phyloP scores from a whole-genome alignment of 2,797 vertebrate genomes.

The Gorsachius magnificus region DNA sequence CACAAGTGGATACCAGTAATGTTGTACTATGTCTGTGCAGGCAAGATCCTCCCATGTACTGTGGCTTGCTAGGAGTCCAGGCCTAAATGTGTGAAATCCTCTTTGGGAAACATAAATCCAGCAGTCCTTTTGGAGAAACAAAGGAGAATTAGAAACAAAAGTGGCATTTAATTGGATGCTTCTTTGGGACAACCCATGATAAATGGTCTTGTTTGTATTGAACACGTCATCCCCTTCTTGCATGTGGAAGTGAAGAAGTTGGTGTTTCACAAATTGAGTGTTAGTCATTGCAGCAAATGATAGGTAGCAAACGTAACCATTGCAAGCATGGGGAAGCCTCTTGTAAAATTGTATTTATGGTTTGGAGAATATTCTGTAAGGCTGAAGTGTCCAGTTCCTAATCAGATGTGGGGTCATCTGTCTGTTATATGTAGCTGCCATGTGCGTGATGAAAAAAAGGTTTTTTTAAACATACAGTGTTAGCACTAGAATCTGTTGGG shows the following conservation, averaged over 20 bases:
- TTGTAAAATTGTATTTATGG: background rate
- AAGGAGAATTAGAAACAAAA: background rate
- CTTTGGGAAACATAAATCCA: background rate
- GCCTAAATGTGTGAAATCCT: background rate
- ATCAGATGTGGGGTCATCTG: background rate
- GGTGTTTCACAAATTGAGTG: background rate
- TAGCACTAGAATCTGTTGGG: background rate
- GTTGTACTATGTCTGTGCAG: background rate
- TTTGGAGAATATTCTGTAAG: background rate
- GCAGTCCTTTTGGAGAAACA: background rate
- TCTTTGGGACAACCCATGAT: background rate
- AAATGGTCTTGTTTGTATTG: background rate
- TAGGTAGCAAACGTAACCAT: background rate
- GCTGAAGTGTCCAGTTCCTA: background rate
- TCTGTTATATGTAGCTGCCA: background rate
- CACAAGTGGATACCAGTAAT: background rate
- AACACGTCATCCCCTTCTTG: background rate
- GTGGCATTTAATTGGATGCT: background rate
- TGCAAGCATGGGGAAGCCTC: background rate
- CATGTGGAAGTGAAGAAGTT: background rate
- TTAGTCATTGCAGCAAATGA: background rate
- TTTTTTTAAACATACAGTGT: background rate
- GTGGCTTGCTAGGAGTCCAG: background rate
- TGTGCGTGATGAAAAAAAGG: background rate
- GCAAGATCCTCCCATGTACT: background rate